These are phyloP conservation scores for Garra rufa DNA, from an alignment of 2,113 vertebrate species.

Conservation along the genomic window DNA sequence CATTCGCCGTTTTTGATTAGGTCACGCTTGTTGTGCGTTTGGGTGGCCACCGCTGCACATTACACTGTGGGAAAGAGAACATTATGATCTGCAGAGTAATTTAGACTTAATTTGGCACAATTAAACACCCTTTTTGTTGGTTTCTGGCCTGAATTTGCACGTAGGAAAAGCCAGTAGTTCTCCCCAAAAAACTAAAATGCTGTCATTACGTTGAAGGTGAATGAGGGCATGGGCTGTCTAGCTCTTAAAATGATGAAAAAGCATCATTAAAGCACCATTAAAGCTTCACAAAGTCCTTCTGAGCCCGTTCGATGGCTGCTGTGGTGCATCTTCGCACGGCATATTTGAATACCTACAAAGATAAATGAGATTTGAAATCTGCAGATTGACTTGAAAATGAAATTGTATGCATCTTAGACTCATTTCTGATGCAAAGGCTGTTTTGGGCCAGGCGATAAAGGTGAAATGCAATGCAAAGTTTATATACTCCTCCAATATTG, in stretches of 20 bases:
- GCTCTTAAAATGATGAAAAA: conserved; percentile 22
- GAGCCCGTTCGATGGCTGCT: not conserved
- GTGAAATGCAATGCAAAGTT: not conserved
- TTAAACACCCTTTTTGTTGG: not conserved
- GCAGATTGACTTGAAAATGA: not conserved
- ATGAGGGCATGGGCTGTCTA: conserved; percentile 5
- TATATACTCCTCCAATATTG: too few relatives aligned
- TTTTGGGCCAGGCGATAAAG: not conserved
- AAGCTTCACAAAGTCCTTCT: conserved; percentile 16
- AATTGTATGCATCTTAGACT: not conserved
- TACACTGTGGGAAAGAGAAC: conserved; percentile 15
- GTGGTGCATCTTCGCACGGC: not conserved
- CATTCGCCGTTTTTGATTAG: not conserved
- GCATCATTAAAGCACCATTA: conserved; percentile 9
- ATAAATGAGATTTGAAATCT: not conserved
- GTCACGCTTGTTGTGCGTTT: not conserved
- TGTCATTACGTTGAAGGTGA: conserved; percentile 17
- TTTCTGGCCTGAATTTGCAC: not conserved
- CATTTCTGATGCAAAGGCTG: not conserved
- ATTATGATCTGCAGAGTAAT: not conserved
- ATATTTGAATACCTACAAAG: not conserved
- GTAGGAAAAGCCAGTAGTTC: not conserved
- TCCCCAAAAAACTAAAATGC: not conserved
- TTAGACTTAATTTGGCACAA: conserved; percentile 27
- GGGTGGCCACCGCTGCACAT: conserved; percentile 21